phyloP scores from a whole-genome alignment of 2,113 vertebrate genomes.

The Silurus asotus region DNA sequence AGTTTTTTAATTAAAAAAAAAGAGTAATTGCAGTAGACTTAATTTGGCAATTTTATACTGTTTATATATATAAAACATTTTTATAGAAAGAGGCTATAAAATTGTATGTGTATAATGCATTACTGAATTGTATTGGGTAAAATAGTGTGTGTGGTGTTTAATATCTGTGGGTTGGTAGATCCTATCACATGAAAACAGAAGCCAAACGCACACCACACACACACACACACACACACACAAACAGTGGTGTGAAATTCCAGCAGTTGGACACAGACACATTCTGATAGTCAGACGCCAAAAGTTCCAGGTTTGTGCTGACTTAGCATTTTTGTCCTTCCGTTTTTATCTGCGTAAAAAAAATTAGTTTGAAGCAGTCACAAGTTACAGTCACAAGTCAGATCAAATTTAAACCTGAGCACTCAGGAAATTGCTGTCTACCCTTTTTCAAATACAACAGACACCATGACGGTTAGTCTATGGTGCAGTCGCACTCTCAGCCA shows the following conservation, averaged over 20 bases:
- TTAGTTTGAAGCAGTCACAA: neutral
- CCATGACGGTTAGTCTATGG: neutral
- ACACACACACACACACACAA: constrained; percentile 44
- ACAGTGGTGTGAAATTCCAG: constrained; percentile 57
- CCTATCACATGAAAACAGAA: neutral
- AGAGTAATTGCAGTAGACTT: neutral
- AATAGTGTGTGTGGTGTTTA: neutral
- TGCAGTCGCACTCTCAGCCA: neutral
- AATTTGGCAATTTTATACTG: neutral
- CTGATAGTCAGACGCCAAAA: constrained; percentile 62
- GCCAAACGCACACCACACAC: constrained; percentile 19
- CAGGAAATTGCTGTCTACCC: neutral
- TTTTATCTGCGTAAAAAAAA: neutral
- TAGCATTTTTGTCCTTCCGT: constrained; percentile 20
- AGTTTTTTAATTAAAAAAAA: too few species aligned
- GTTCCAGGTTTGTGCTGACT: constrained; percentile 49
- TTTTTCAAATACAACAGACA: neutral
- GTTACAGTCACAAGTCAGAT: neutral
- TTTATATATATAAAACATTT: too few species aligned
- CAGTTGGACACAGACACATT: constrained; percentile 45
- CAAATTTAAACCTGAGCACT: neutral
- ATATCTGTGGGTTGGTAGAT: neutral
- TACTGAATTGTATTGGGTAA: neutral
- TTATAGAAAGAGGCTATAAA: neutral
- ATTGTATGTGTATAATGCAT: neutral